Evolutionary conservation across 1,140 invertebrate species (phyloP).

Genomic region (Daktulosphaira vitifoliae): DNA sequence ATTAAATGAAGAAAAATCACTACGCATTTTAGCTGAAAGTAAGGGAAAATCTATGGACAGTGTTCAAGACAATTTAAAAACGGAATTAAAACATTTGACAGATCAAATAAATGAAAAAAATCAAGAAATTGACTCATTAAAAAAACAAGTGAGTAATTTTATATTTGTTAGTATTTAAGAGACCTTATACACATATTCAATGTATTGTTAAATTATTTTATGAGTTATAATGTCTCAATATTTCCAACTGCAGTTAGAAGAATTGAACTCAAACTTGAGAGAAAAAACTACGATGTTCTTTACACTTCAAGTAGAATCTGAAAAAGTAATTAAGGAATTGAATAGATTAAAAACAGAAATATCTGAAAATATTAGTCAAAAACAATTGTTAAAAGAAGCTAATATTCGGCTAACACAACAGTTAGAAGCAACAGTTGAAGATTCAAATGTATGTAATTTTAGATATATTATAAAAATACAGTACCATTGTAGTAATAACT

Average conservation of each 20-base stretch:
- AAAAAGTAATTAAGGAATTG: not conserved
- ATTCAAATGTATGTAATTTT: constrained; percentile 19
- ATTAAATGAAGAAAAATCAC: constrained; percentile 32
- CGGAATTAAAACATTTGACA: constrained; percentile 16
- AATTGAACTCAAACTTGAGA: constrained; percentile 13
- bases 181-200: not conserved
- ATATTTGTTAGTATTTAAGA: not conserved
- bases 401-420: constrained; percentile 19
- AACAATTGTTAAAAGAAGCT: constrained; percentile 22
- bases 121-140: constrained; percentile 11
- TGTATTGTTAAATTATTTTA: not conserved
- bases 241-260: constrained; percentile 3
- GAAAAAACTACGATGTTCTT: constrained; percentile 1
- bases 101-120: constrained; percentile 11
- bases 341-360: constrained; percentile 6
- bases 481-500: too few species aligned
- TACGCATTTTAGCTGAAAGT: constrained; percentile 31
- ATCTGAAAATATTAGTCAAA: constrained; percentile 20
- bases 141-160: constrained; percentile 25
- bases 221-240: not conserved
- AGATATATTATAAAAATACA: too few species aligned
- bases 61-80: constrained; percentile 19
- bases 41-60: constrained; percentile 11
- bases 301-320: constrained; percentile 19
- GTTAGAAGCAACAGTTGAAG: constrained; percentile 23